Conservation (phyloP, 2,797 vertebrate genomes). For the Sebastes iracundus region DNA sequence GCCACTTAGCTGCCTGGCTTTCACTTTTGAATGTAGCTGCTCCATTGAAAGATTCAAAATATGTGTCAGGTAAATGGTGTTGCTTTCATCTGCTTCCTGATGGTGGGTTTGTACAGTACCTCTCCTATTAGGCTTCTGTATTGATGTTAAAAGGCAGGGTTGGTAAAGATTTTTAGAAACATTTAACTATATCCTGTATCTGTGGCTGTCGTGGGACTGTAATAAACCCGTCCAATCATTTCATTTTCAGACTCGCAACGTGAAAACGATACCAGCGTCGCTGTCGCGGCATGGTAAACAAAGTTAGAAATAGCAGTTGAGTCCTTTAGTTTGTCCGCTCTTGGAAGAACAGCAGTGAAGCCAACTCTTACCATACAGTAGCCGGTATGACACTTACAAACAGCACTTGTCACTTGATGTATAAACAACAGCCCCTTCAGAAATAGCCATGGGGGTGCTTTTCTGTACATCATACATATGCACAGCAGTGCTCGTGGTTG, state of each 20-base stretch:
- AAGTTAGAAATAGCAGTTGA: not conserved
- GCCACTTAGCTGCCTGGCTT: not conserved
- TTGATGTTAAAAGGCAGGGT: not conserved
- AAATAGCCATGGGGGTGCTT: not conserved
- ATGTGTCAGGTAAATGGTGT: not conserved
- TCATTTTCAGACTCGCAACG: not conserved
- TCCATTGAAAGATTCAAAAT: not conserved
- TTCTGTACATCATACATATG: constrained; percentile 14
- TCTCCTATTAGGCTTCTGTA: not conserved
- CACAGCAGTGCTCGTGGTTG: constrained; percentile 9
- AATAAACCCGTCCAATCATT: too few species aligned
- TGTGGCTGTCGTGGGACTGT: too few species aligned
- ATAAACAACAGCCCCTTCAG: not conserved
- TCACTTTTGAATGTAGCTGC: not conserved
- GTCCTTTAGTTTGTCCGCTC: not conserved
- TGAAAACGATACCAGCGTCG: not conserved
- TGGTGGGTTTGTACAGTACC: not conserved
- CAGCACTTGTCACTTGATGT: too few species aligned
- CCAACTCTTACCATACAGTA: not conserved
- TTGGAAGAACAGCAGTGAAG: not conserved
- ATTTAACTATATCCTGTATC: too few species aligned
- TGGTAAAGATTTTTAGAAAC: too few species aligned
- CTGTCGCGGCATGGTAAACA: not conserved
- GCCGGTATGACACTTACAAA: not conserved
- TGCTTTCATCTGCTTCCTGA: not conserved